phyloP scores from a whole-genome alignment of 2,888 invertebrate species.

The Tetragonisca angustula region DNA sequence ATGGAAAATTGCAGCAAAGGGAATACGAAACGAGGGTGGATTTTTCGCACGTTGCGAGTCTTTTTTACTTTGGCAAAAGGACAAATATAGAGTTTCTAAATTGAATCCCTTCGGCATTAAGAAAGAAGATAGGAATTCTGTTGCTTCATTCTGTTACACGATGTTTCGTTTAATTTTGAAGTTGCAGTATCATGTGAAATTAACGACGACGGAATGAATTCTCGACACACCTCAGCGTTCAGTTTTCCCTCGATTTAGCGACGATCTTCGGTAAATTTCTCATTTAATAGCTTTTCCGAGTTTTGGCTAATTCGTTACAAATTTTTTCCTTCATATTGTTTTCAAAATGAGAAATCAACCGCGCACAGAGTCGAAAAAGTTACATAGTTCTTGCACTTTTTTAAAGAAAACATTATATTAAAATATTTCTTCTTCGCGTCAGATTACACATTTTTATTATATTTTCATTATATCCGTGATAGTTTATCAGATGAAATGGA shows the following conservation, averaged over 20 bases:
- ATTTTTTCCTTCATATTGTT: too few relatives aligned
- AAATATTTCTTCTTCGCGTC: too few relatives aligned
- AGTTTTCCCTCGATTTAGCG: background rate
- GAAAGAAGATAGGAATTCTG: background rate
- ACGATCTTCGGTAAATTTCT: background rate
- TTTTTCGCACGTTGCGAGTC: conserved; percentile 4
- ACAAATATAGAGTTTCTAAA: conserved; percentile 25
- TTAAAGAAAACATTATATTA: too few relatives aligned
- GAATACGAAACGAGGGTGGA: conserved; percentile 30
- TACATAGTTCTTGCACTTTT: too few relatives aligned
- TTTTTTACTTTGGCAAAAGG: background rate
- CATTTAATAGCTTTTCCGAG: too few relatives aligned
- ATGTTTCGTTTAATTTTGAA: background rate
- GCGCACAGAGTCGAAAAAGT: too few relatives aligned
- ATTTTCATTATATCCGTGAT: too few relatives aligned
- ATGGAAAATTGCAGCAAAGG: conserved; percentile 15
- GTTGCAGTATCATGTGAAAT: background rate
- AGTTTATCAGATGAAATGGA: too few relatives aligned
- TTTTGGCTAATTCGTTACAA: too few relatives aligned
- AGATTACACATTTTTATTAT: too few relatives aligned
- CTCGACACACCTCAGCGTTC: background rate
- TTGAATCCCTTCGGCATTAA: background rate
- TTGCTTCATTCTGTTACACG: background rate
- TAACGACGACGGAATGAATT: background rate
- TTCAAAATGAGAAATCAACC: too few relatives aligned